Percentiles rank a stretch among this genome's conserved stretches.
phyloP scores from a whole-genome alignment of 2,113 vertebrate genomes.

The Cyanocitta stelleri region DNA sequence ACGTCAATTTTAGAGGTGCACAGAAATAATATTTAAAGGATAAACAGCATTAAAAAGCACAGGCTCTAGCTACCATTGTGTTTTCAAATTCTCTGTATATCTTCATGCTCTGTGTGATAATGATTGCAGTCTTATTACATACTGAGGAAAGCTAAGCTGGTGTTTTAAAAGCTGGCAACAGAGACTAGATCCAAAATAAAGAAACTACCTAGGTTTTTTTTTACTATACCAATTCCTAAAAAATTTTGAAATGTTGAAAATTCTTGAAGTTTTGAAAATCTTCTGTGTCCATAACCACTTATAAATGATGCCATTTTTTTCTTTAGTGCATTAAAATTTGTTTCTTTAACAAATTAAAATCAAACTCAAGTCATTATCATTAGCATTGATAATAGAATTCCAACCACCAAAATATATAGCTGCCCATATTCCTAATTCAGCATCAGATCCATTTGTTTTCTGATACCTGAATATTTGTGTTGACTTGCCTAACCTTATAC shows the following conservation, averaged over 20 bases:
- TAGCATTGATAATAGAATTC: neutral
- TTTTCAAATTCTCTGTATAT: neutral
- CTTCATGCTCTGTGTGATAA: neutral
- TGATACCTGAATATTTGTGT: conserved; percentile 11
- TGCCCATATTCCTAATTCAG: neutral
- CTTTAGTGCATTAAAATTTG: neutral
- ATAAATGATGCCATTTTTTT: neutral
- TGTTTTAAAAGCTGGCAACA: neutral
- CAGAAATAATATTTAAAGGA: neutral
- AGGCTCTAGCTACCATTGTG: neutral
- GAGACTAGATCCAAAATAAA: neutral
- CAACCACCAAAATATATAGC: neutral
- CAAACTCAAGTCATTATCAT: neutral
- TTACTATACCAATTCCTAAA: neutral
- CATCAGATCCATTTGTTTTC: neutral
- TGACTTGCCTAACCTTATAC: neutral
- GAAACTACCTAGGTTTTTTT: neutral
- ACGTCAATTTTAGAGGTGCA: neutral
- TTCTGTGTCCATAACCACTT: neutral
- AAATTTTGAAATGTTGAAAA: neutral
- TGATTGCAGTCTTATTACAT: neutral
- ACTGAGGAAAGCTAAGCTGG: neutral
- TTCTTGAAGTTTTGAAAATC: neutral
- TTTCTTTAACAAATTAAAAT: neutral
- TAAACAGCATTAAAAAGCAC: neutral